Conservation (phyloP, 2,888 invertebrate genomes). For the Philhelius pedissequus region DNA sequence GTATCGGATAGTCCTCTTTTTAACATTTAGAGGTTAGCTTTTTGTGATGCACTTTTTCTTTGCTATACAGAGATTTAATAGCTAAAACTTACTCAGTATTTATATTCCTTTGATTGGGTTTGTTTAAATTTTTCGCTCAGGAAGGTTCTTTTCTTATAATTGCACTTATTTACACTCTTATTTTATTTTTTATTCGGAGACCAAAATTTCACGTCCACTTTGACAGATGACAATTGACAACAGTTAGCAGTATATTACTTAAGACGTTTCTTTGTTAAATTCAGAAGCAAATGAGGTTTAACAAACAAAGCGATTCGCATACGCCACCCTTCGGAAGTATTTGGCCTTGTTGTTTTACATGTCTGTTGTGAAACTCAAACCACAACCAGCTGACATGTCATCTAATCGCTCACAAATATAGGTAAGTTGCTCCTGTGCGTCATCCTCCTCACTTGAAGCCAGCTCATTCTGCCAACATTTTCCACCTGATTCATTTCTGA, state of each 20-base stretch:
- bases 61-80: too few relatives aligned
- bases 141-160: too few relatives aligned
- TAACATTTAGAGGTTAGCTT: too few relatives aligned
- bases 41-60: too few relatives aligned
- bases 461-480: constrained; percentile 95
- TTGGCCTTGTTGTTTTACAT: constrained; percentile 93
- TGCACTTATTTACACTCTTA: too few relatives aligned
- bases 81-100: too few relatives aligned
- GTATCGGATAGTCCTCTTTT: too few relatives aligned
- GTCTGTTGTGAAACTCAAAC: constrained; percentile 94
- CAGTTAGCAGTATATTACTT: constrained; percentile 98
- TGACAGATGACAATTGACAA: too few relatives aligned
- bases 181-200: too few relatives aligned
- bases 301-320: constrained; percentile 99
- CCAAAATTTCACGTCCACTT: too few relatives aligned
- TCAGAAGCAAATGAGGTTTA: constrained; percentile 97
- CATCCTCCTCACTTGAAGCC: constrained; percentile 92
- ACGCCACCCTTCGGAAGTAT: constrained; percentile 97
- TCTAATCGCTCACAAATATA: constrained; percentile 98
- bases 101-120: too few relatives aligned
- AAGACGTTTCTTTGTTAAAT: constrained; percentile 94
- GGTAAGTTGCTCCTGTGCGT: constrained; percentile 96
- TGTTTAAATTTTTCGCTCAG: too few relatives aligned
- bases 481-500: constrained; percentile 92
- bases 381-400: constrained; percentile 97